Evolutionary conservation across 2,797 vertebrate species (phyloP).

Genomic region (Myripristis jacobus): DNA sequence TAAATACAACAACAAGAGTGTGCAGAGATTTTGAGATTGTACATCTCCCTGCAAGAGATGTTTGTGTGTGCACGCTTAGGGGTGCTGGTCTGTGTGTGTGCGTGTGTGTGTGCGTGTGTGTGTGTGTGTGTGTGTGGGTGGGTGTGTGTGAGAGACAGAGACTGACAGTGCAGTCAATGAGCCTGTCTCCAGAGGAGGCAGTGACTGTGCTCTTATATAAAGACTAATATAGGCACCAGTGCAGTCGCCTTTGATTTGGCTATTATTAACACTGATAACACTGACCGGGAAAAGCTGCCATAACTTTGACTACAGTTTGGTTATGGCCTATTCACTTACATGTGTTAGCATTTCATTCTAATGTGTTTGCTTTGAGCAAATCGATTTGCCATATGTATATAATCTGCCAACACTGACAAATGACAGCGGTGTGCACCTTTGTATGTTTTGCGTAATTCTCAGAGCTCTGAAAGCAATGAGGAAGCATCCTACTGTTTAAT

Average conservation of each 20-base stretch:
- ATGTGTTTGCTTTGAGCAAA: background rate
- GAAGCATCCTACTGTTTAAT: background rate
- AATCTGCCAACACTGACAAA: background rate
- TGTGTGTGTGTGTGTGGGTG: conserved; percentile 1
- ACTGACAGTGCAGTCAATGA: conserved; percentile 53
- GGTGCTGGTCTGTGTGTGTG: background rate
- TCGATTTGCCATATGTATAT: background rate
- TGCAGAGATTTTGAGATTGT: too few relatives aligned
- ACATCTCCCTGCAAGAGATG: too few relatives aligned
- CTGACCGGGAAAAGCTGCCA: conserved; percentile 23
- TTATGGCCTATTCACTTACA: too few relatives aligned
- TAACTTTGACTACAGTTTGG: too few relatives aligned
- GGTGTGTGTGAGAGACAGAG: conserved; percentile 15
- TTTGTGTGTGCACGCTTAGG: too few relatives aligned
- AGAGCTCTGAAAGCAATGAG: background rate
- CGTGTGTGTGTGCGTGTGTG: background rate
- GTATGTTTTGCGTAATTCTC: conserved; percentile 9
- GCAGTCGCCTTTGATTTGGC: conserved; percentile 6
- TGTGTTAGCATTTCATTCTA: too few relatives aligned
- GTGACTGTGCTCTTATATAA: conserved; percentile 51
- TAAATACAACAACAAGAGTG: too few relatives aligned
- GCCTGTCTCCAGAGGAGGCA: conserved; percentile 38
- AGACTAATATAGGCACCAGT: conserved; percentile 6
- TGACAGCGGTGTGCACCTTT: background rate
- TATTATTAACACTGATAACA: conserved; percentile 9